Evolutionary conservation across 2,888 invertebrate species (phyloP), one percentile per base, ranked within the genome.

Genomic region (Eristalis tenax): DNA sequence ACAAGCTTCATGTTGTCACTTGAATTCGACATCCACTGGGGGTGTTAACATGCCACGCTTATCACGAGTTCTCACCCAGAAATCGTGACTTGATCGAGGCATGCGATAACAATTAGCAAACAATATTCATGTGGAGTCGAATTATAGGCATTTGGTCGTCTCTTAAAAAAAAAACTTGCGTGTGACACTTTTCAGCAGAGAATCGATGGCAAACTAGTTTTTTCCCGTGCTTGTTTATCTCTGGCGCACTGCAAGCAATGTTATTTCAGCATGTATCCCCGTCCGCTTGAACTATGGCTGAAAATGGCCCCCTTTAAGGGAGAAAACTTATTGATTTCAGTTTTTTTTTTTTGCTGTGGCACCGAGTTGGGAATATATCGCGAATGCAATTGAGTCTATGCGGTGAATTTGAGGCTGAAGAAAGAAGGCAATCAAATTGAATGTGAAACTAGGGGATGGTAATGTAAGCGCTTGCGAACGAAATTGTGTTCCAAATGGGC

Each of bases 21-120:
- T 10, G 10, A 32, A 32, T 32, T 32, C 4, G 1, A 32, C 32
- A 32, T 32, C 32, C 32, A 32, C 32, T 10, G 10, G 32, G 32
- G 32, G 18, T 56, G 8, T 28, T 18, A 11, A n/a, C 43, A 56
- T 32, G 50, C 1, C 32, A 56, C 50, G 50, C 32, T 11, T 15
- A 50, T 56, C 26, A 50, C 68, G 68, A 68, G 28, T 28, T 68
- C 32, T 28, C 65, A 35, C 65, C 65, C 35, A 23, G 13, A 11
- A 11, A 65, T 38, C 38, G 43, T 28, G 68, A 26, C n/a, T 10
- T n/a, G 50, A 26, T 43, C 15, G n/a, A 50, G 28, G 26, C 56
- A 56, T 61, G 28, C 32, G 32, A 50, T 10, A 18, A 10, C 50
- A 68, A 68, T 68, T 68, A 68, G 23, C 68, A 68, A 28, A 68